Conservation (phyloP, 2,888 invertebrate genomes). For the Anorthoa munda region DNA sequence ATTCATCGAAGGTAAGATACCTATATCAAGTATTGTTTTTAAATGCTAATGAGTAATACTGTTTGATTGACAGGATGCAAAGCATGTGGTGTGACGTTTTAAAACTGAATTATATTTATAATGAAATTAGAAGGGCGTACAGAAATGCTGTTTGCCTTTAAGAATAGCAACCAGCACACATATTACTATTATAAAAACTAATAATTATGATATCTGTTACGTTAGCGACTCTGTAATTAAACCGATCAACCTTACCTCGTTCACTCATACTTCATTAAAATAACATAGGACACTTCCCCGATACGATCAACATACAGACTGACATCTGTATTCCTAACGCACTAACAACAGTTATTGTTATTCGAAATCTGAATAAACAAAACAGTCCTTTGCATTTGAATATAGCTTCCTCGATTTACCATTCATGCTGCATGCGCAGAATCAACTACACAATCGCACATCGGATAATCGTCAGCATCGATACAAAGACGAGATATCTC, state of each 20-base stretch:
- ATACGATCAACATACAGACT: constrained; percentile 36
- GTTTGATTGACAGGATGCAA: neutral
- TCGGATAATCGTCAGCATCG: constrained; percentile 83
- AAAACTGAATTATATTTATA: neutral
- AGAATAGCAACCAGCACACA: neutral
- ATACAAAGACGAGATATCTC: constrained; percentile 85
- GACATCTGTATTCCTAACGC: constrained; percentile 77
- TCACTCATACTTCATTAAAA: constrained; percentile 34
- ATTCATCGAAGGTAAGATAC: neutral
- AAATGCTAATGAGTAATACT: neutral
- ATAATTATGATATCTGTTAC: neutral
- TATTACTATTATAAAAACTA: neutral
- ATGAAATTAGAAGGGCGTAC: constrained; percentile 14
- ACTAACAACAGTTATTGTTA: constrained; percentile 75
- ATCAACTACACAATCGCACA: constrained; percentile 74
- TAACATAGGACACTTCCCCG: constrained; percentile 24
- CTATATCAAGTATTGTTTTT: neutral
- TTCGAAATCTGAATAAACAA: constrained; percentile 77
- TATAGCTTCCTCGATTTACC: constrained; percentile 76
- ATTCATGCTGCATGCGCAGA: constrained; percentile 78
- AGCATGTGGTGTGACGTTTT: neutral
- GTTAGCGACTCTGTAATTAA: neutral
- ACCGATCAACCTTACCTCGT: neutral
- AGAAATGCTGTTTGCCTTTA: constrained; percentile 1
- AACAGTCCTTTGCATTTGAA: constrained; percentile 81